Conservation (phyloP, 92 coral and sea anemone species). For the Paramuricea clavata region DNA sequence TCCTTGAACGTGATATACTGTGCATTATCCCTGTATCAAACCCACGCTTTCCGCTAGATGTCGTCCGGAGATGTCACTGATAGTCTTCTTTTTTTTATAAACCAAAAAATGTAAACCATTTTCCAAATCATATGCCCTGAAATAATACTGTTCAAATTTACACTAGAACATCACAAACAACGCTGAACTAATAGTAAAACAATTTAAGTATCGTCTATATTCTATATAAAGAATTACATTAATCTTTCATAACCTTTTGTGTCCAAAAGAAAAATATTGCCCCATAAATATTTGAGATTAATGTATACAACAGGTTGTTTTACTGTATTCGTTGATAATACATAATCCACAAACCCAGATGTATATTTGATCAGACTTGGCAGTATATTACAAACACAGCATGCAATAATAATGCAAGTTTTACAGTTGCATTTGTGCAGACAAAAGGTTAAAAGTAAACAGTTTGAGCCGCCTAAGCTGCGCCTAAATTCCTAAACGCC, state of each 20-base stretch:
- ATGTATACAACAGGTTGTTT: constrained; percentile 1
- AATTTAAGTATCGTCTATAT: no score
- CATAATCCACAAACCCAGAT: not conserved
- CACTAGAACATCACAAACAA: no score
- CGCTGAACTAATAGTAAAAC: no score
- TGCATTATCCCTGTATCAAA: no score
- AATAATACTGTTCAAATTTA: no score
- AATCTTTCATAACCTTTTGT: not conserved
- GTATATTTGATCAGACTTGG: not conserved
- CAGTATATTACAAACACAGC: not conserved
- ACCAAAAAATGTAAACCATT: no score
- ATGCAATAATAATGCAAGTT: not conserved
- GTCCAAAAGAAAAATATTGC: not conserved
- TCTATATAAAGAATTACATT: not conserved
- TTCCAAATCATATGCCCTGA: no score
- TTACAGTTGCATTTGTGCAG: not conserved
- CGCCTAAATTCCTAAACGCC: constrained; percentile 35
- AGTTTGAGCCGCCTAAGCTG: constrained; percentile 18
- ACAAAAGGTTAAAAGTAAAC: constrained; percentile 24
- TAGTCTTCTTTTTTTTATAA: no score
- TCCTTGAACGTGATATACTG: no score
- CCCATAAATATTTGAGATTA: not conserved
- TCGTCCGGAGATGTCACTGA: no score
- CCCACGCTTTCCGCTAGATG: no score
- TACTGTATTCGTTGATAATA: not conserved